Evolutionary conservation across 2,888 invertebrate genomes (phyloP).

Genomic region (Minunthozetes semirufus): DNA sequence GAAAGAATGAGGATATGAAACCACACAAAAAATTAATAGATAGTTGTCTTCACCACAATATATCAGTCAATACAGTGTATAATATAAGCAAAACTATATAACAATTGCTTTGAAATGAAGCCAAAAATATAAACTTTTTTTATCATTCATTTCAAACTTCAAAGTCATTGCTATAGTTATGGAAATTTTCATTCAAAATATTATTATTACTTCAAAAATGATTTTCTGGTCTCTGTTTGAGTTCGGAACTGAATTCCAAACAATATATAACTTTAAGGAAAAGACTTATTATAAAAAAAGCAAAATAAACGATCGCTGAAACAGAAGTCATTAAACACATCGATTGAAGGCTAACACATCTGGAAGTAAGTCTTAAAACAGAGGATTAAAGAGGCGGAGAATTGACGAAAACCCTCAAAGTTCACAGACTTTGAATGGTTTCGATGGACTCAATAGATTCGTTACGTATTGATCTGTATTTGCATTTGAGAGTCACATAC

Average conservation of each 20-base stretch:
- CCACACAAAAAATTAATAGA: conserved; percentile 12
- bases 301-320: conserved; percentile 19
- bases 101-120: conserved; percentile 16
- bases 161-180: not conserved
- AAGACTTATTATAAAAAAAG: conserved; percentile 7
- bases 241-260: not conserved
- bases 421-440: not conserved
- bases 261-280: not conserved
- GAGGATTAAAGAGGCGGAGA: conserved; percentile 23
- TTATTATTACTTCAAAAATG: not conserved
- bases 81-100: conserved; percentile 14
- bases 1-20: conserved; percentile 17
- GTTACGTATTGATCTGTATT: conserved; percentile 12
- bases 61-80: not conserved
- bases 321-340: conserved; percentile 24
- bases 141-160: not conserved
- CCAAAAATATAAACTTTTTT: not conserved
- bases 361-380: conserved; percentile 26
- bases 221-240: conserved; percentile 17
- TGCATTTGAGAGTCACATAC: not conserved
- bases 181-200: conserved; percentile 15
- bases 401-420: not conserved
- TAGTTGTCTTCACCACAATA: conserved; percentile 25
- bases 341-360: conserved; percentile 26
- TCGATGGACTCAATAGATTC: not conserved